These are phyloP conservation scores for Isurus oxyrinchus DNA, from an alignment of 2,113 vertebrate genomes.

Conservation along the genomic window DNA sequence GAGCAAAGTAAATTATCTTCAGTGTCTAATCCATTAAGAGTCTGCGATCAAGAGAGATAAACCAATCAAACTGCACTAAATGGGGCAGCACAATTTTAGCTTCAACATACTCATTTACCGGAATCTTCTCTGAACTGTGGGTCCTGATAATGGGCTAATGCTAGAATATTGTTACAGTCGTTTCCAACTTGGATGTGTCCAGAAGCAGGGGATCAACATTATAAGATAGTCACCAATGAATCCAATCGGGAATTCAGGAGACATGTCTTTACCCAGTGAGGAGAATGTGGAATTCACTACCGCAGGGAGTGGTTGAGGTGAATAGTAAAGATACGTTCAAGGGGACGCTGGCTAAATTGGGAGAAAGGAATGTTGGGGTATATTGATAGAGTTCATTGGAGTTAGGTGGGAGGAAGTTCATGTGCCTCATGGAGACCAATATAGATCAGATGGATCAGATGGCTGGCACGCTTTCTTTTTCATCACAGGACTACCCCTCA, in stretches of 20 bases:
- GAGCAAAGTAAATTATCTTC: slow-evolving; percentile 58
- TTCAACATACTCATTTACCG: not conserved
- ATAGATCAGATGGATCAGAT: no score
- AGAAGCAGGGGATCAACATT: not conserved
- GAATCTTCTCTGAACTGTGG: not conserved
- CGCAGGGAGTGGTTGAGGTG: no score
- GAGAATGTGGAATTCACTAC: not conserved
- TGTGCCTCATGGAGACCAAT: no score
- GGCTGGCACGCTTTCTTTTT: no score
- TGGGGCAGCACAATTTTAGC: slow-evolving; percentile 47
- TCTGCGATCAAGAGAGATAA: slow-evolving; percentile 61
- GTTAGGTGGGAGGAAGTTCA: no score
- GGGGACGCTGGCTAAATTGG: no score
- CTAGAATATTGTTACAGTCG: not conserved
- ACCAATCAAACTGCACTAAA: slow-evolving; percentile 57
- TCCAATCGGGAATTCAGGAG: not conserved
- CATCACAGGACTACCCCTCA: no score
- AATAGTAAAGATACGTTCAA: no score
- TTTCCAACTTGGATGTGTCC: not conserved
- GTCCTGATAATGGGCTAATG: not conserved
- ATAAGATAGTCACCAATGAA: not conserved
- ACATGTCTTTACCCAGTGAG: not conserved
- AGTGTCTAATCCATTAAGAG: slow-evolving; percentile 55
- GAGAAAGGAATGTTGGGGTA: no score
- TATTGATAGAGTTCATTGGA: no score